phyloP scores from a whole-genome alignment of 2,113 vertebrate species.

The Rhabdornis inornatus region DNA sequence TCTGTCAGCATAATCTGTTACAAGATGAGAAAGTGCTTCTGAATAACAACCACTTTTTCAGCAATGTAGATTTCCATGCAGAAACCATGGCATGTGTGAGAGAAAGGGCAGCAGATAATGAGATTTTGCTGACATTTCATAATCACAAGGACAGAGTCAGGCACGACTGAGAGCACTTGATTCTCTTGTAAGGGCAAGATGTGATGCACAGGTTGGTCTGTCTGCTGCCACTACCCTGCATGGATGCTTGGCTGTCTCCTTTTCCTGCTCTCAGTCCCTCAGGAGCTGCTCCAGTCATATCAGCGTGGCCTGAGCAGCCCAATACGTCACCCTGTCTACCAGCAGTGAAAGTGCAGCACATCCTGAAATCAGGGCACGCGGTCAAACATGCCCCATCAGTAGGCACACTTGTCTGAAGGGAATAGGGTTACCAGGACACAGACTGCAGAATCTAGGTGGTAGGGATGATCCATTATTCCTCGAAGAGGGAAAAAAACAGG shows the following conservation, averaged over 20 bases:
- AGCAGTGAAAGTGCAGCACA: conserved; percentile 43
- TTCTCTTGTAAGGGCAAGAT: not conserved
- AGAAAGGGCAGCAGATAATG: not conserved
- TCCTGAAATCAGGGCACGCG: conserved; percentile 50
- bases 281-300: conserved; percentile 40
- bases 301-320: conserved; percentile 36
- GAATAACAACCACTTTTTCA: not conserved
- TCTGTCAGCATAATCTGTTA: not conserved
- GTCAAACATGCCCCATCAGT: conserved; percentile 42
- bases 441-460: not conserved
- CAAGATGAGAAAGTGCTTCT: not conserved
- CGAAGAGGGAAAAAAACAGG: not conserved
- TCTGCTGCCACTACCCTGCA: conserved; percentile 44
- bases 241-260: not conserved
- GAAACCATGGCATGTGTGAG: not conserved
- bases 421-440: not conserved
- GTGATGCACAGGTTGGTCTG: conserved; percentile 31
- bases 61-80: not conserved
- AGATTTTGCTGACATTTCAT: not conserved
- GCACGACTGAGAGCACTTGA: not conserved
- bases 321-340: conserved; percentile 42
- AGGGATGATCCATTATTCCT: not conserved
- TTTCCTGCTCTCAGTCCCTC: conserved; percentile 16
- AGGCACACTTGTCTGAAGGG: not conserved
- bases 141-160: not conserved